These are phyloP conservation scores for Drosophila differens DNA, from an alignment of 2,888 invertebrate species.

Conservation along the genomic window DNA sequence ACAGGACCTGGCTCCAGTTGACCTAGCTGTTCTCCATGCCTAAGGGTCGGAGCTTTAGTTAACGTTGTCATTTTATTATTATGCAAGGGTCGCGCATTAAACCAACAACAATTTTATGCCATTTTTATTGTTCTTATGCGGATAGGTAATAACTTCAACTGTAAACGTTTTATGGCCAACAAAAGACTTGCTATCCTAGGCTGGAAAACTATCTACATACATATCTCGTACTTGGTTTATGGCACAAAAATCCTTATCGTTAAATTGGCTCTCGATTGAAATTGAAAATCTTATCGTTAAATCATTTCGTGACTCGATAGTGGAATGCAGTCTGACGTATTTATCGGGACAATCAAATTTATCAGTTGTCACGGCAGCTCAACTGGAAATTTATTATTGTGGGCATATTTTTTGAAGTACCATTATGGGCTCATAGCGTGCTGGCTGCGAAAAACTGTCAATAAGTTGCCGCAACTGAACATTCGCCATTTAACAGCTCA, in stretches of 20 bases:
- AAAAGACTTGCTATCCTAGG: slow-evolving; percentile 16
- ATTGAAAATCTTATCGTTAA: slow-evolving; percentile 67
- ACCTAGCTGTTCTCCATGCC: slow-evolving; percentile 17
- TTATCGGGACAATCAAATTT: slow-evolving; percentile 51
- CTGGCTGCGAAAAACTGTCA: slow-evolving; percentile 46
- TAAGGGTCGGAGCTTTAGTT: slow-evolving; percentile 29
- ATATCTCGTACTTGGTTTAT: slow-evolving; percentile 9
- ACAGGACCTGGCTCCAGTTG: slow-evolving; percentile 17
- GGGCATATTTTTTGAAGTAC: slow-evolving; percentile 65
- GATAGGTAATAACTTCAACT: slow-evolving; percentile 33
- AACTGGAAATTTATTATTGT: slow-evolving; percentile 59
- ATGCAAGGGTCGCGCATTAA: slow-evolving; percentile 50
- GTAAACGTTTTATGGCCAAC: slow-evolving; percentile 40
- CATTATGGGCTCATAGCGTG: slow-evolving; percentile 57
- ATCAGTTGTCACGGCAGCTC: slow-evolving; percentile 49
- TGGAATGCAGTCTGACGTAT: slow-evolving; percentile 12
- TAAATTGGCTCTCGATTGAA: slow-evolving; percentile 49
- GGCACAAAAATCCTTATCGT: slow-evolving; percentile 22
- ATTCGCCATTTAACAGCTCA: slow-evolving; percentile 67
- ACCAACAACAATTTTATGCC: slow-evolving; percentile 65
- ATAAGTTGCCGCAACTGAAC: slow-evolving; percentile 33
- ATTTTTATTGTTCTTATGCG: slow-evolving; percentile 58
- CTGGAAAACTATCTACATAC: slow-evolving; percentile 19
- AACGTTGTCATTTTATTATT: slow-evolving; percentile 71
- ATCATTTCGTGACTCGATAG: slow-evolving; percentile 53